Evolutionary conservation across 2,888 invertebrate species (phyloP).

Genomic region (Ditula angustiorana): DNA sequence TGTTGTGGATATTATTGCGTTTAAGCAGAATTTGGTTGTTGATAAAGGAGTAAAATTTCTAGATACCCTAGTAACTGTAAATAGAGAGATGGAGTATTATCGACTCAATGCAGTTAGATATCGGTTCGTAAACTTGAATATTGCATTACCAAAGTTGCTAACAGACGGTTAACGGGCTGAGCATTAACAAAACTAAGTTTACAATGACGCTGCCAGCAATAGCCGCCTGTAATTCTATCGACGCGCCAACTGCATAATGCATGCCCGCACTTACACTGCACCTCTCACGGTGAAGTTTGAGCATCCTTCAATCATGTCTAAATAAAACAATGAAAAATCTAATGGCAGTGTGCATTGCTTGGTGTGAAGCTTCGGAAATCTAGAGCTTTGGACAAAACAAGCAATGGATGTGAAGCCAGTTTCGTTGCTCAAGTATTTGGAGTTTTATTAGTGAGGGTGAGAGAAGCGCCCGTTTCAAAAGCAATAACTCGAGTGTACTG

Average conservation of each 20-base stretch:
- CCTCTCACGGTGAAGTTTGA: constrained; percentile 55
- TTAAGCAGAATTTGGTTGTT: constrained; percentile 51
- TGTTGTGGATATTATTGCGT: constrained; percentile 46
- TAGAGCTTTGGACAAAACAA: neutral
- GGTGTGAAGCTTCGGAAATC: neutral
- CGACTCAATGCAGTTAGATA: neutral
- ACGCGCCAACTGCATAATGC: constrained; percentile 71
- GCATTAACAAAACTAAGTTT: constrained; percentile 66
- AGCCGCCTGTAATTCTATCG: constrained; percentile 62
- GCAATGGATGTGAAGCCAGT: constrained; percentile 40
- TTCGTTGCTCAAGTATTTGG: neutral
- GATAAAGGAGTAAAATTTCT: constrained; percentile 10
- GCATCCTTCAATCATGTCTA: constrained; percentile 51
- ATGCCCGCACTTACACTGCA: constrained; percentile 72
- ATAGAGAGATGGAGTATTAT: neutral
- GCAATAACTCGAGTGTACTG: constrained; percentile 75
- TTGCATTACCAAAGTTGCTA: constrained; percentile 41
- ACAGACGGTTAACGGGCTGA: constrained; percentile 57
- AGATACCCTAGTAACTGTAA: neutral
- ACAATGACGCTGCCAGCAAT: constrained; percentile 57
- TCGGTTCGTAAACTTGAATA: constrained; percentile 37
- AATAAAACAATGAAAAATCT: constrained; percentile 48
- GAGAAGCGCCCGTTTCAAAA: constrained; percentile 69
- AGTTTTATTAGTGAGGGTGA: constrained; percentile 48
- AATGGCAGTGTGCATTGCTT: constrained; percentile 44